Evolutionary conservation across 2,797 vertebrate genomes (phyloP), one percentile per base, ranked within the genome.

Genomic region (Dryobates pubescens): DNA sequence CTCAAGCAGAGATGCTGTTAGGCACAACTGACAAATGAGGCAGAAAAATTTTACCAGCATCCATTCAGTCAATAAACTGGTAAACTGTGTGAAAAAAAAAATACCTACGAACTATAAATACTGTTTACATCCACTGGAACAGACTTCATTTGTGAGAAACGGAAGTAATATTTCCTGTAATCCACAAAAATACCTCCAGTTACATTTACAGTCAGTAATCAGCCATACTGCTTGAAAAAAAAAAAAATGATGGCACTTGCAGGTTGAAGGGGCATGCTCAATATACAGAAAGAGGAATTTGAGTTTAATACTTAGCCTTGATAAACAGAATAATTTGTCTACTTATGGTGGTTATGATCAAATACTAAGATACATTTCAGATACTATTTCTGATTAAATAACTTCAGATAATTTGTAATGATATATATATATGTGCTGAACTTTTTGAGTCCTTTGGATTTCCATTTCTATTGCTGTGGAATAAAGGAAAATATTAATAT

Each of bases 221-320:
- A 74, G 2, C 12, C 8, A 49, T 45, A 38, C 3, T 18, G 61
- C 20, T n/a, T 59, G 5, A 51, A 80, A 56, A 43, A n/a, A 56
- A 43, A n/a, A 41, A 43, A 59, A 64, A 34, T 18, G 6, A 1
- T 72, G 17, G 59, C 24, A 12, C 13, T 51, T 32, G 5, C 16
- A 57, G 15, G 9, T 5, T 64, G 38, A 27, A 24, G 36, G 24
- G 20, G 23, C 32, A 36, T 0, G 0, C 22, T 73, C 13, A 3
- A 17, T 16, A 32, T 1, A 22, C 7, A 64, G 26, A 36, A 4
- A 2, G 4, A 73, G 15, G 4, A 58, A 34, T 14, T 4, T n/a
- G 13, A 51, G 8, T 69, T 77, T 68, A 71, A 14, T 54, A 32
- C 26, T 24, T 41, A 24, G 3, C 5, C 10, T 57, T 63, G 49